Evolutionary conservation across 2,797 vertebrate species (phyloP), one percentile per base, ranked within the genome.

Genomic region (Lacerta viridis): DNA sequence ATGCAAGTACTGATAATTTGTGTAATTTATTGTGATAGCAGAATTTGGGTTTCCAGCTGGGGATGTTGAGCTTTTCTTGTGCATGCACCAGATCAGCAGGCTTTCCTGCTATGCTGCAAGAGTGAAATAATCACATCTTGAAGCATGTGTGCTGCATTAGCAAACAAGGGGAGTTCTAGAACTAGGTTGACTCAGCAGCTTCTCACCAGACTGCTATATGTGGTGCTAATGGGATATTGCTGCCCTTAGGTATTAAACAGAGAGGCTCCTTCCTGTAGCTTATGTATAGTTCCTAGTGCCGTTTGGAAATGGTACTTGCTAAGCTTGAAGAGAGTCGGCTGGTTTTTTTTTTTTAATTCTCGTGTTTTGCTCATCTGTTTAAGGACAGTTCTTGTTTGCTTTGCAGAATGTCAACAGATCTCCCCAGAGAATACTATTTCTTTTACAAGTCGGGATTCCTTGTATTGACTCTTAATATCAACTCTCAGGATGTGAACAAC

Each of bases 221-320:
- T 92, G 23, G 61, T 91, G 20, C 55, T 71, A 55, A 88, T 88
- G 88, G 95, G 89, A 94, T 89, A 91, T 41, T 87, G 78, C 25
- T 92, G 81, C 89, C 86, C 75, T 55, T 33, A 92, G 92, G 78
- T 96, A 94, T 94, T 91, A 90, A 92, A 92, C 36, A 33, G 0
- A 89, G 85, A 92, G 71, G 66, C 20, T 92, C 46, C 39, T 87
- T 93, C 43, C 46, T 79, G 81, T 39, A 89, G 90, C 92, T 94
- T 93, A 80, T 93, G 93, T 91, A 95, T 96, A 95, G 92, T 93
- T 95, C 87, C 93, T 87, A 64, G 66, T 95, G 93, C 87, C 90
- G 89, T 95, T 96, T 95, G 85, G 88, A 94, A 94, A 96, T 90
- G 27, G 86, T 85, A 90, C 64, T 88, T 87, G 0, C 88, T 93